Conservation (phyloP, 2,113 vertebrate genomes). For the Pluvialis apricaria region DNA sequence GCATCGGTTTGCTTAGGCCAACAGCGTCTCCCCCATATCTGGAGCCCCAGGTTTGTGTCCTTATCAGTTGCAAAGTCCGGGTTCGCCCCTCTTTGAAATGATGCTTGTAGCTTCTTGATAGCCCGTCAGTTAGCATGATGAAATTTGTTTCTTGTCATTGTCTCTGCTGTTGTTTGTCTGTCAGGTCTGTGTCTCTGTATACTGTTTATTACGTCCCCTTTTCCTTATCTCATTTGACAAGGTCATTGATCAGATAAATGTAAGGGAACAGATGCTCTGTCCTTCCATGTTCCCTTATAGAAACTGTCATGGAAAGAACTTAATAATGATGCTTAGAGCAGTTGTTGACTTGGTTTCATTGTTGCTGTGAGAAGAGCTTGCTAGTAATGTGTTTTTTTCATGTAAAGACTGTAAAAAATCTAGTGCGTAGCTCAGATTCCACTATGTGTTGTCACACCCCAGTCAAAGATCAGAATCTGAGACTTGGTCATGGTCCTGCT, state of each 20-base stretch:
- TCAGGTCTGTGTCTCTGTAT: not conserved
- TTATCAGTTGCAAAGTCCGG: not conserved
- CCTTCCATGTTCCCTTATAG: not conserved
- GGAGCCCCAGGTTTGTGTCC: not conserved
- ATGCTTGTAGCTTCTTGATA: not conserved
- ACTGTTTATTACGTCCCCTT: not conserved
- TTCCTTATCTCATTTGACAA: not conserved
- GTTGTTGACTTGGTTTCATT: not conserved
- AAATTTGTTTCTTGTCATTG: not conserved
- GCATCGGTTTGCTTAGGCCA: not conserved
- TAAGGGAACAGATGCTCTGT: not conserved
- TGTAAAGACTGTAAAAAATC: not conserved
- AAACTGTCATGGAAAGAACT: not conserved
- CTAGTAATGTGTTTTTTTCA: accelerated
- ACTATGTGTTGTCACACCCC: not conserved
- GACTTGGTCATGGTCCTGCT: not conserved
- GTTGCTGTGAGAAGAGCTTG: not conserved
- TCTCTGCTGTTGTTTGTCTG: not conserved
- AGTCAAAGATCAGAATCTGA: accelerated
- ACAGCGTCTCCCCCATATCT: too few relatives aligned
- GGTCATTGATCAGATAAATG: not conserved
- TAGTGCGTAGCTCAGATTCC: not conserved
- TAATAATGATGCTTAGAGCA: not conserved
- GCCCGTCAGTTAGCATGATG: not conserved
- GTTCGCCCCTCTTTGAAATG: not conserved